A percentile compares a stretch with the other conserved stretches of the same genome.
Evolutionary conservation across 2,797 vertebrate genomes (phyloP).

Genomic region (Syngnathus rostellatus): DNA sequence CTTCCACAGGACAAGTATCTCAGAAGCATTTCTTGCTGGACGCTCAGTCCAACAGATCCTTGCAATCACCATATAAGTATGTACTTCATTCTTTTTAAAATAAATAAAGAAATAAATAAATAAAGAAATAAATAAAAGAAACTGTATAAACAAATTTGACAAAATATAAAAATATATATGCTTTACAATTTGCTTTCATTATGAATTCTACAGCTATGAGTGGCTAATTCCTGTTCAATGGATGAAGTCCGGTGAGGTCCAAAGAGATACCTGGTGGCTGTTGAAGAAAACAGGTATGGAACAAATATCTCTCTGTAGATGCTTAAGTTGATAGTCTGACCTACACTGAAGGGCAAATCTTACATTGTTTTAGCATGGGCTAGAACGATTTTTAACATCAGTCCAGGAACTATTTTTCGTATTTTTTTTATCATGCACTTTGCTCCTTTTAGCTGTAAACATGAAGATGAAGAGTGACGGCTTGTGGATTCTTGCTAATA

Average conservation of each 20-base stretch:
- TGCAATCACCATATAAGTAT: slow-evolving; percentile 71
- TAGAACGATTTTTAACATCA: not conserved
- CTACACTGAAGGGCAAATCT: not conserved
- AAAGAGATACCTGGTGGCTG: slow-evolving; percentile 72
- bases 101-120: not conserved
- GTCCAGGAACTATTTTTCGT: not conserved
- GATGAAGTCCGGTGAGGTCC: rapidly evolving
- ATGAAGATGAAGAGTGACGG: slow-evolving; percentile 27
- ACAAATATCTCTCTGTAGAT: not conserved
- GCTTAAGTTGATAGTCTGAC: not conserved
- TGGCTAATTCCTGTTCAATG: slow-evolving; percentile 78
- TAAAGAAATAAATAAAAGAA: not conserved
- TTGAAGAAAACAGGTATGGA: slow-evolving; percentile 35
- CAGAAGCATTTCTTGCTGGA: slow-evolving; percentile 82
- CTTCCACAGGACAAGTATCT: slow-evolving; percentile 43
- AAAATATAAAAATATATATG: not conserved
- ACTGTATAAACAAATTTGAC: not conserved
- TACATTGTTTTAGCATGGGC: too few species aligned
- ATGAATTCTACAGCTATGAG: slow-evolving; percentile 63
- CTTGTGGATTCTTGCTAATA: slow-evolving; percentile 78
- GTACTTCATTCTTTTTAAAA: slow-evolving; percentile 10
- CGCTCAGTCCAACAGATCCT: slow-evolving; percentile 45
- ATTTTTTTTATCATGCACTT: not conserved
- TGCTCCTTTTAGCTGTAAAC: slow-evolving; percentile 27
- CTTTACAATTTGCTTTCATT: not conserved